Percentiles rank a stretch among this genome's conserved stretches.
phyloP scores from a whole-genome alignment of 2,113 vertebrate species.

The Talpa occidentalis region DNA sequence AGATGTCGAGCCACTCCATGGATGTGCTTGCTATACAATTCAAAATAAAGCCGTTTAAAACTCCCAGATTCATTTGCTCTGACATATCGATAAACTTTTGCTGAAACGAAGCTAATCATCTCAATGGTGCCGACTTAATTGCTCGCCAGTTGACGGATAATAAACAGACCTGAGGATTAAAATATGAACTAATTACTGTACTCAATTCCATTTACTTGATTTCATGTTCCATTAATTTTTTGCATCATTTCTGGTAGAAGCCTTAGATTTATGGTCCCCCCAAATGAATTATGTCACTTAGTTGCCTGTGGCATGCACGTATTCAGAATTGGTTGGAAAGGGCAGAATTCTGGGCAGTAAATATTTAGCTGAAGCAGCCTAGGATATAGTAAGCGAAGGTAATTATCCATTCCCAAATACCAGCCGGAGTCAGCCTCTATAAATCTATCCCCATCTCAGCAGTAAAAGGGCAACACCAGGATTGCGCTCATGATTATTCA shows the following conservation, averaged over 20 bases:
- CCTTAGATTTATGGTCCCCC: constrained; percentile 61
- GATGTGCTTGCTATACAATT: constrained; percentile 48
- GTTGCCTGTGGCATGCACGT: constrained; percentile 18
- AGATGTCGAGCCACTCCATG: constrained; percentile 32
- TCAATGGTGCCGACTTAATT: constrained; percentile 62
- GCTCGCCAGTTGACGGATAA: constrained; percentile 68
- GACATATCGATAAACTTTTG: constrained; percentile 68
- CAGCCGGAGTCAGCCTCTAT: constrained; percentile 59
- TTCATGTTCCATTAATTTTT: constrained; percentile 80
- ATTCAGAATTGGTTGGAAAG: constrained; percentile 59
- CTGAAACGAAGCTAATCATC: constrained; percentile 76
- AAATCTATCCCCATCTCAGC: constrained; percentile 54
- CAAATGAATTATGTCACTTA: constrained; percentile 59
- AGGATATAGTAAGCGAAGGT: constrained; percentile 42
- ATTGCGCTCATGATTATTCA: constrained; percentile 29
- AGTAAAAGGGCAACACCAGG: constrained; percentile 53
- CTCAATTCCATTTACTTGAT: constrained; percentile 77
- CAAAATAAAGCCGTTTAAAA: constrained; percentile 69
- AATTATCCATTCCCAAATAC: constrained; percentile 60
- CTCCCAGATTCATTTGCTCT: constrained; percentile 68
- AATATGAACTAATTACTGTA: constrained; percentile 81
- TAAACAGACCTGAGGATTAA: constrained; percentile 78
- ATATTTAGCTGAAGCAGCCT: constrained; percentile 59
- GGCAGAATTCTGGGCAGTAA: constrained; percentile 68
- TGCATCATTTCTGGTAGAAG: constrained; percentile 69